phyloP scores from a whole-genome alignment of 2,888 invertebrate genomes.

The Ferdinandea cuprea region DNA sequence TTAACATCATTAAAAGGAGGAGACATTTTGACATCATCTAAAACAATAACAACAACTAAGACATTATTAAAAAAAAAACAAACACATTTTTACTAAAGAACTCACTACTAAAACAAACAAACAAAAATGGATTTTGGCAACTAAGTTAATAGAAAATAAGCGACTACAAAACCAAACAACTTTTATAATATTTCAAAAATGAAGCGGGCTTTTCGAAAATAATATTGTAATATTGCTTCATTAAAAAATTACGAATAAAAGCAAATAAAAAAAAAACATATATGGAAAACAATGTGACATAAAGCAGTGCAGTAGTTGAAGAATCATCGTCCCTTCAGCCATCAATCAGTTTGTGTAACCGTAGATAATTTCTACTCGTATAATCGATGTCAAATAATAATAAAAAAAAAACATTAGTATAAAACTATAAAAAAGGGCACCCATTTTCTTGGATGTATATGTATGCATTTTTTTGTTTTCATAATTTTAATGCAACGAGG shows the following conservation, averaged over 20 bases:
- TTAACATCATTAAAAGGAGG: constrained; percentile 25
- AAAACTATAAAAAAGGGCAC: constrained; percentile 27
- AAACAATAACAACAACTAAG: constrained; percentile 33
- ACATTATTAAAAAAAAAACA: constrained; percentile 21
- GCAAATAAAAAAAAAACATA: constrained; percentile 18
- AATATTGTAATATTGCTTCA: constrained; percentile 50
- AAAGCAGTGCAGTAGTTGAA: constrained; percentile 15
- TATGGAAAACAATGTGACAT: constrained; percentile 63
- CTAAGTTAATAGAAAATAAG: constrained; percentile 78
- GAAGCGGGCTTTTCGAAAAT: constrained; percentile 38
- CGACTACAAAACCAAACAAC: constrained; percentile 38
- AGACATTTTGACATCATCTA: constrained; percentile 38
- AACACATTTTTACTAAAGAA: constrained; percentile 76
- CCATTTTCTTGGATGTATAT: constrained; percentile 39
- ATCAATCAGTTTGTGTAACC: constrained; percentile 49
- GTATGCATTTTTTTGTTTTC: constrained; percentile 20
- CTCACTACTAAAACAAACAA: constrained; percentile 63
- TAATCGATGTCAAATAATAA: constrained; percentile 55
- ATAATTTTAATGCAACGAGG: constrained; percentile 60
- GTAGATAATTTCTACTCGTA: constrained; percentile 50
- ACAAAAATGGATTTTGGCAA: constrained; percentile 78
- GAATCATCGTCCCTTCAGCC: constrained; percentile 25
- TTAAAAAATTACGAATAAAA: constrained; percentile 44
- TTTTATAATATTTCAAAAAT: constrained; percentile 58
- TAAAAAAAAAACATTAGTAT: constrained; percentile 47